A percentile compares a stretch with the other conserved stretches of the same genome.
Conservation (phyloP, 2,888 invertebrate genomes). For the Prosapia bicincta region DNA sequence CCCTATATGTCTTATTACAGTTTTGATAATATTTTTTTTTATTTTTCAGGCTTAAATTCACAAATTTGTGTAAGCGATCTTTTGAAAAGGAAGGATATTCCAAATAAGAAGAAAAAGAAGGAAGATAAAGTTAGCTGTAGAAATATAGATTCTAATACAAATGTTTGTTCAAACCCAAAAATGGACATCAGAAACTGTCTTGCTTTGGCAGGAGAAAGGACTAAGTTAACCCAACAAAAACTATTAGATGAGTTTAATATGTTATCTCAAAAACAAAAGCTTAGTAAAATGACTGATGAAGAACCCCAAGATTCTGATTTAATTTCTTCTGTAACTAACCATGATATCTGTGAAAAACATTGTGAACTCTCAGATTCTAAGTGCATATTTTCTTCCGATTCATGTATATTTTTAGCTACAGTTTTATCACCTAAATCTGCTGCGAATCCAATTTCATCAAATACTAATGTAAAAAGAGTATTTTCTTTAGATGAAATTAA, state of each 20-base stretch:
- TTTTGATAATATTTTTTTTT: neutral
- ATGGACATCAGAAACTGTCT: slow-evolving; percentile 37
- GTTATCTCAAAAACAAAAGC: neutral
- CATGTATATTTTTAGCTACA: neutral
- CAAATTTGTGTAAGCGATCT: neutral
- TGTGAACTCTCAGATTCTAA: neutral
- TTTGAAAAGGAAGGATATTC: neutral
- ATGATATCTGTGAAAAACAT: neutral
- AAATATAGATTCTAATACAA: slow-evolving; percentile 41
- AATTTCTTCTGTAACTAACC: neutral
- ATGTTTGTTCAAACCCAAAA: slow-evolving; percentile 25
- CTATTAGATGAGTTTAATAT: slow-evolving; percentile 10
- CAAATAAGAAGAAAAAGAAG: slow-evolving; percentile 7
- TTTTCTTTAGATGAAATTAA: neutral
- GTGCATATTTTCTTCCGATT: neutral
- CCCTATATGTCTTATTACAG: no score
- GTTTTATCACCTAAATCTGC: neutral
- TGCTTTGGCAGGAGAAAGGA: slow-evolving; percentile 27
- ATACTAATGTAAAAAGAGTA: neutral
- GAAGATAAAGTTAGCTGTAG: slow-evolving; percentile 11
- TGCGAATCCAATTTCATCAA: neutral
- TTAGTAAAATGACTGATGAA: neutral
- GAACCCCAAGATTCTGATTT: neutral
- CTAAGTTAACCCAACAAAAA: slow-evolving; percentile 14
- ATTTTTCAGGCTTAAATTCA: neutral